Conservation (phyloP, 1,140 invertebrate species). For the Lepidurus packardi region DNA sequence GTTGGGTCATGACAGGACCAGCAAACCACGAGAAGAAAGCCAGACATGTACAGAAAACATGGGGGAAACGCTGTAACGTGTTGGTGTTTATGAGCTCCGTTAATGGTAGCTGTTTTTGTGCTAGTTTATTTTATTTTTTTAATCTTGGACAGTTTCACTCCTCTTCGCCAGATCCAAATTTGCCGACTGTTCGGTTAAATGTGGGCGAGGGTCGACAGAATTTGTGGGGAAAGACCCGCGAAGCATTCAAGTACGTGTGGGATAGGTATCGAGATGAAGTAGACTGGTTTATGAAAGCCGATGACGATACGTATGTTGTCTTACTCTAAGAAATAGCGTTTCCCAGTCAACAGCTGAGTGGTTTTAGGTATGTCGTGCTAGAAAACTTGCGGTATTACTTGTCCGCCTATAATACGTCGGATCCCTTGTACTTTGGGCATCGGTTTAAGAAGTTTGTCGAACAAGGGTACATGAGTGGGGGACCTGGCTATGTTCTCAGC, state of each 20-base stretch:
- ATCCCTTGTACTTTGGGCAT: slow-evolving; percentile 82
- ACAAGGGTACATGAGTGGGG: slow-evolving; percentile 92
- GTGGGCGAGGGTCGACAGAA: slow-evolving; percentile 82
- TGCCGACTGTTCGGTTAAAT: slow-evolving; percentile 48
- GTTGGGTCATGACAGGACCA: slow-evolving; percentile 93
- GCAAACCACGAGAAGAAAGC: slow-evolving; percentile 84
- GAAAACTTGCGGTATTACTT: slow-evolving; percentile 89
- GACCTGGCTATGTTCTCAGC: slow-evolving; percentile 42
- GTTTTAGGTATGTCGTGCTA: slow-evolving; percentile 70
- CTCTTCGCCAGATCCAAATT: slow-evolving; percentile 41
- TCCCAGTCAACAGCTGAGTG: neutral
- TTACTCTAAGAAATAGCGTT: neutral
- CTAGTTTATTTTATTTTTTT: neutral
- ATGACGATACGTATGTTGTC: slow-evolving; percentile 77
- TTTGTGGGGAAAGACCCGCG: slow-evolving; percentile 94
- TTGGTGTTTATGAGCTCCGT: slow-evolving; percentile 81
- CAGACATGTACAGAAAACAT: slow-evolving; percentile 86
- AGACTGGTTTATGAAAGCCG: slow-evolving; percentile 92
- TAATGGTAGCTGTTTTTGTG: slow-evolving; percentile 51
- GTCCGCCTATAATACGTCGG: slow-evolving; percentile 58
- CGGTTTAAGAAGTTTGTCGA: slow-evolving; percentile 80
- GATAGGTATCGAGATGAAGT: slow-evolving; percentile 71
- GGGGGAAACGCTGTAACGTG: slow-evolving; percentile 87
- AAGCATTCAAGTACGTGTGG: slow-evolving; percentile 83
- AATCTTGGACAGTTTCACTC: neutral